Base-by-base conservation (phyloP, 2,888 invertebrate species). In the Synergus umbraculus region DNA sequence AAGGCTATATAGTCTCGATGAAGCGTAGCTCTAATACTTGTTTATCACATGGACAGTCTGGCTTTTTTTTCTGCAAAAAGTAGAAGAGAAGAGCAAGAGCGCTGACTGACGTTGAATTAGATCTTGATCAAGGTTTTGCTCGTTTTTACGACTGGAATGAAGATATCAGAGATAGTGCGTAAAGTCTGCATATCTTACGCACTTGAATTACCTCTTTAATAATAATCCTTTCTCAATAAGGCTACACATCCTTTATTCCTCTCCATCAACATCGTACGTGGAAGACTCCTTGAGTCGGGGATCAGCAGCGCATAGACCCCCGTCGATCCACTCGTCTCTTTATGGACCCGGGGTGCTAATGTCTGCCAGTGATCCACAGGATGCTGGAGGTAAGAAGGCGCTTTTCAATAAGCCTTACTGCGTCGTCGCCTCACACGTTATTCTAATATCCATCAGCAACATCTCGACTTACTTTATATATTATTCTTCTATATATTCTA, bases 111-210 rank as follows among this genome's bases (percentile, higher is more conserved):
- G 54, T 73, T 54, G 54, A 73, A 73, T 73, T 73, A 58, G 73
- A 73, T 73, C 54, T 73, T 73, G 73, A 73, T 73, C 41, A 73
- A n/a, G 15, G 54, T 73, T 73, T 73, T 54, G 73, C 37, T 73
- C n/a, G 10, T 69, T 58, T 73, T 73, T 22, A 67, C 10, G 15
- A 0, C 37, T 54, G 54, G 73, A 73, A 73, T 54, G 54, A 54
- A 73, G 73, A 73, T 73, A 73, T 54, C 73, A 49, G 37, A 73
- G 73, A 73, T 73, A 73, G 73, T 54, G 29, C 54, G 73, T 73
- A 73, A 54, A 73, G 54, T 54, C 54, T 73, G 73, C 73, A 73
- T 73, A 73, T 54, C 73, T 73, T 73, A 73, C 37, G 41, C 54
- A 54, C 73, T 73, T 37, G 73, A 49, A 54, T 54, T 73, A 58